Evolutionary conservation across 2,113 vertebrate genomes (phyloP).

Genomic region (Muntiacus muntjak): DNA sequence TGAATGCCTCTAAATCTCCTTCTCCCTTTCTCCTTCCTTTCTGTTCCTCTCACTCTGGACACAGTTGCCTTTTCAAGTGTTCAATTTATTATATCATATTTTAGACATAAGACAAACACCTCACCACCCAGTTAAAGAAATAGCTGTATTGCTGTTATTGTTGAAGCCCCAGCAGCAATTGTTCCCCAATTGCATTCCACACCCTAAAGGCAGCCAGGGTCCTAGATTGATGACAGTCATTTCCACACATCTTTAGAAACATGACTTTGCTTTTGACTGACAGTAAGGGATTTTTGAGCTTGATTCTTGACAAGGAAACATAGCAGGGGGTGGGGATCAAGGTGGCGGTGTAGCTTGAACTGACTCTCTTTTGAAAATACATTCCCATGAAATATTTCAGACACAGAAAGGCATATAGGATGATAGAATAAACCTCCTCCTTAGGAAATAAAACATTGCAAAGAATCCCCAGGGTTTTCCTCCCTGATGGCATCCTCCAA

Average conservation of each 20-base stretch:
- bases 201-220: neutral
- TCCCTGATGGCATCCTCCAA: neutral
- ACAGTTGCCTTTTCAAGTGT: neutral
- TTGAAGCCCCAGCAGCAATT: neutral
- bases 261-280: neutral
- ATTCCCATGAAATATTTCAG: constrained; percentile 5
- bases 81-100: neutral
- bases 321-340: neutral
- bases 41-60: neutral
- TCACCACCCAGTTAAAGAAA: neutral
- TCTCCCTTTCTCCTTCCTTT: neutral
- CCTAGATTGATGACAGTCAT: neutral
- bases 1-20: neutral
- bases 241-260: neutral
- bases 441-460: constrained; percentile 18
- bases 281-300: neutral
- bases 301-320: neutral
- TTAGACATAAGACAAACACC: neutral
- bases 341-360: neutral
- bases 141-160: neutral
- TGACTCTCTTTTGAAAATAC: neutral
- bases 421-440: neutral
- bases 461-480: neutral
- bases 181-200: neutral
- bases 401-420: neutral